phyloP scores from a whole-genome alignment of 2,888 invertebrate species.

The Agriopis marginaria region DNA sequence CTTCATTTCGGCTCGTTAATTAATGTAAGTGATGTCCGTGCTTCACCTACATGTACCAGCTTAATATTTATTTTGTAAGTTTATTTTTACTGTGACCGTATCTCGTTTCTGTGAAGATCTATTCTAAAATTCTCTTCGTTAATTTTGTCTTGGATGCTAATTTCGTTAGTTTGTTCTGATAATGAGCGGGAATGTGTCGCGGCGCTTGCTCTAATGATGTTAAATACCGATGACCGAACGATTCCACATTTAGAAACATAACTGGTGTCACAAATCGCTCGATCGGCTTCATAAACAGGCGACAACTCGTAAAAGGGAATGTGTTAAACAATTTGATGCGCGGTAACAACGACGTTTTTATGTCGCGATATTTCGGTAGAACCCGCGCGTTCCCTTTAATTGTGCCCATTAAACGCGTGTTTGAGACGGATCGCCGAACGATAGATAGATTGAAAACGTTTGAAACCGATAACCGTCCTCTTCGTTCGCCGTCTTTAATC shows the following conservation, averaged over 20 bases:
- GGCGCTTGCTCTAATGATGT: constrained; percentile 33
- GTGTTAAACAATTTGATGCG: constrained; percentile 83
- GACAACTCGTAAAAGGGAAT: constrained; percentile 77
- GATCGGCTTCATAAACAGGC: constrained; percentile 70
- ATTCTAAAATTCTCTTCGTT: constrained; percentile 17
- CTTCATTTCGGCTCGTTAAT: constrained; percentile 69
- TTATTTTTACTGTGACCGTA: constrained; percentile 29
- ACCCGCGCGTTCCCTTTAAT: constrained; percentile 74
- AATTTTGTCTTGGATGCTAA: constrained; percentile 21
- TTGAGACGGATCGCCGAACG: constrained; percentile 75
- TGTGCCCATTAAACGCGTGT: constrained; percentile 78
- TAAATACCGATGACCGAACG: constrained; percentile 52
- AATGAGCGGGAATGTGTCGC: constrained; percentile 16
- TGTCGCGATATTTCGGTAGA: constrained; percentile 79
- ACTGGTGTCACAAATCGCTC: constrained; percentile 69
- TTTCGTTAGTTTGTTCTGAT: constrained; percentile 27
- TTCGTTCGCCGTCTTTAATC: constrained; percentile 47
- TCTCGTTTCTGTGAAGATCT: constrained; percentile 23
- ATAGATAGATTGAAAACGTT: constrained; percentile 65
- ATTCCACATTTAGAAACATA: constrained; percentile 62
- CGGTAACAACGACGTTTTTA: constrained; percentile 79
- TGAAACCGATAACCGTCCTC: constrained; percentile 53
- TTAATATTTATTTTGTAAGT: constrained; percentile 41
- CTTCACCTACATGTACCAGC: constrained; percentile 47
- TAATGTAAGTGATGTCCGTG: constrained; percentile 64